These are phyloP conservation scores for Tetheella fluctuosa DNA, from an alignment of 2,888 invertebrate genomes.

Conservation along the genomic window DNA sequence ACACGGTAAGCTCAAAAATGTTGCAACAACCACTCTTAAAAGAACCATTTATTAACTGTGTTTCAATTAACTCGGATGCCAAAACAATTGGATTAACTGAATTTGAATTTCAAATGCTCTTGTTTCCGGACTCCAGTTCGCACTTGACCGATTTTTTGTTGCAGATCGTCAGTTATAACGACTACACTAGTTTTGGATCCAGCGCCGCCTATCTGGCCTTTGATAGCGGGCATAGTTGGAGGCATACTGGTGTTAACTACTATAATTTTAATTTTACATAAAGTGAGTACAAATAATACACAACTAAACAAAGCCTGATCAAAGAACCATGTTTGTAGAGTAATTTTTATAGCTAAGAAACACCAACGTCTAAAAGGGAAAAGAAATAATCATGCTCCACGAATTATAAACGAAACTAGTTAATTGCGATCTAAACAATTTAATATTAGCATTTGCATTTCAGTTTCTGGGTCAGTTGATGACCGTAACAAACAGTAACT, in stretches of 20 bases:
- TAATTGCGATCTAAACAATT: too few relatives aligned
- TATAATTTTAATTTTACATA: conserved; percentile 60
- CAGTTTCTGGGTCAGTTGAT: too few relatives aligned
- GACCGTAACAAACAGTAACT: too few relatives aligned
- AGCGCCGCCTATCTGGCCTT: conserved; percentile 60
- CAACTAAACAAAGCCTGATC: too few relatives aligned
- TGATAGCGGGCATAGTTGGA: conserved; percentile 53
- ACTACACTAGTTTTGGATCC: conserved; percentile 58
- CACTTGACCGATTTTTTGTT: conserved; percentile 19
- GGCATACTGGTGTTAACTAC: conserved; percentile 58
- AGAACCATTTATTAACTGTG: neutral
- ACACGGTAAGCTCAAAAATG: neutral
- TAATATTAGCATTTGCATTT: too few relatives aligned
- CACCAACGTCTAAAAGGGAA: too few relatives aligned
- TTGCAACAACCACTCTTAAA: neutral
- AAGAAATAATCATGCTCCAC: too few relatives aligned
- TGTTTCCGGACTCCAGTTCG: neutral
- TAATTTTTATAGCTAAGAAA: too few relatives aligned
- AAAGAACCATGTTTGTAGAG: too few relatives aligned
- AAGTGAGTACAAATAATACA: conserved; percentile 45
- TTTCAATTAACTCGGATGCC: neutral
- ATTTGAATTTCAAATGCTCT: conserved; percentile 2
- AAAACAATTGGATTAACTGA: neutral
- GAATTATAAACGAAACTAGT: too few relatives aligned
- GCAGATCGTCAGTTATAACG: conserved; percentile 42